These are phyloP conservation scores for Vombatus ursinus DNA, from an alignment of 2,113 vertebrate species.

Conservation along the genomic window DNA sequence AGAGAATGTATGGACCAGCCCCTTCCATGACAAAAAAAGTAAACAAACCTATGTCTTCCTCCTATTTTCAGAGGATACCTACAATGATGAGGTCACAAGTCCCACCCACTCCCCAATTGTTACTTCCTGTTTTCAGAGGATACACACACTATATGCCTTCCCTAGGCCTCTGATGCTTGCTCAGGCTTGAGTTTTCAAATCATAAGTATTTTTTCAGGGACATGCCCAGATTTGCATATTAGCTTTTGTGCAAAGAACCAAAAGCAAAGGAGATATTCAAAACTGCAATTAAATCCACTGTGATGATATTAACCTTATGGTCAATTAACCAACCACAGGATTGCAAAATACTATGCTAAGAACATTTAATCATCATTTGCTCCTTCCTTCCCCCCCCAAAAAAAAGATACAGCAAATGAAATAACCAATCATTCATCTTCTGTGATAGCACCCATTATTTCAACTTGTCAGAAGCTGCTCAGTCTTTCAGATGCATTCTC, in stretches of 20 bases:
- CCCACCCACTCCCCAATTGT: neutral
- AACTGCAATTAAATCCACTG: neutral
- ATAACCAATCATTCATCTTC: neutral
- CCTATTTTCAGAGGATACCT: neutral
- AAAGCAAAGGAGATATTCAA: neutral
- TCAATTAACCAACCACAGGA: constrained; percentile 19
- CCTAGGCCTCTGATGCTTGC: neutral
- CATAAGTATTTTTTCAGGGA: neutral
- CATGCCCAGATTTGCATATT: neutral
- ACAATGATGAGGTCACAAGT: neutral
- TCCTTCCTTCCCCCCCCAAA: neutral
- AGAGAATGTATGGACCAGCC: neutral
- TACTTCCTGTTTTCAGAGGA: constrained; percentile 11
- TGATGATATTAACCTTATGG: constrained; percentile 1
- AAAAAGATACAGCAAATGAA: neutral
- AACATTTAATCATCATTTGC: neutral
- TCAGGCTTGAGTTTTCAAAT: constrained; percentile 8
- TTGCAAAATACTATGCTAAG: neutral
- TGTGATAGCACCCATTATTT: neutral
- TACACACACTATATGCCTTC: neutral
- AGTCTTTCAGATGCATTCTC: constrained; percentile 12
- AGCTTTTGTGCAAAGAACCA: constrained; percentile 17
- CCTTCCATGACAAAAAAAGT: neutral
- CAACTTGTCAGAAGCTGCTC: constrained; percentile 33
- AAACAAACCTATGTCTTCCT: neutral